Evolutionary conservation across 2,888 invertebrate genomes (phyloP), one percentile per base, ranked within the genome.

Genomic region (Drosophila barbarae): DNA sequence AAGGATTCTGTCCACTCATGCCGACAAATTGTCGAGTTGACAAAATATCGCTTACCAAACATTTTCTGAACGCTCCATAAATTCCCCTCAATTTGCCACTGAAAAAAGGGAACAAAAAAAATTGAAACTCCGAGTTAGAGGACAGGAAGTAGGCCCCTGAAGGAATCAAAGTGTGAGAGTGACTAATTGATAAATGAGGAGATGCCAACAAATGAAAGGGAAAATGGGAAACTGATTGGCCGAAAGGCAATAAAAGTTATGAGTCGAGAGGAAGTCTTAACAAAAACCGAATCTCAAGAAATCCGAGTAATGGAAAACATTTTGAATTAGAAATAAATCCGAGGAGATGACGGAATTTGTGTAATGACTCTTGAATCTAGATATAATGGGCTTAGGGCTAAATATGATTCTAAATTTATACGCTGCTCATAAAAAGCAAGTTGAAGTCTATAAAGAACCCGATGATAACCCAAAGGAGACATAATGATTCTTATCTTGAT

Each of bases 141-240:
- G 51, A 15, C 83, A 77, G 83, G 77, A 77, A 83, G 51, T 69
- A 51, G 28, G 56, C 68, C 76, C 73, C 80, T 69, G 61, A 79
- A 34, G 64, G 60, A 58, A 61, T 65, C 51, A 64, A 58, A 51
- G 58, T 64, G 47, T 64, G 35, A 67, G 52, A 50, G 32, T 21
- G 15, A 34, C 46, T 77, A 60, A 72, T 77, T 75, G 72, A 61
- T 46, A 49, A 67, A 52, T 46, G 47, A 18, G 53, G 28, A 52
- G 30, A 54, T 10, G 34, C 34, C 18, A 10, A 54, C 54, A 36
- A 55, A 44, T 56, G 59, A 52, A 53, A 65, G 65, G 52, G 41
- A 49, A 36, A 69, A 46, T 26, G 21, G 28, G 34, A 34, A 55
- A 52, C 44, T 38, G 28, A 63, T 47, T 47, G 46, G 46, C 46